Evolutionary conservation across 2,113 vertebrate species (phyloP), one percentile per base, ranked within the genome.

Genomic region (Leptodactylus fuscus): DNA sequence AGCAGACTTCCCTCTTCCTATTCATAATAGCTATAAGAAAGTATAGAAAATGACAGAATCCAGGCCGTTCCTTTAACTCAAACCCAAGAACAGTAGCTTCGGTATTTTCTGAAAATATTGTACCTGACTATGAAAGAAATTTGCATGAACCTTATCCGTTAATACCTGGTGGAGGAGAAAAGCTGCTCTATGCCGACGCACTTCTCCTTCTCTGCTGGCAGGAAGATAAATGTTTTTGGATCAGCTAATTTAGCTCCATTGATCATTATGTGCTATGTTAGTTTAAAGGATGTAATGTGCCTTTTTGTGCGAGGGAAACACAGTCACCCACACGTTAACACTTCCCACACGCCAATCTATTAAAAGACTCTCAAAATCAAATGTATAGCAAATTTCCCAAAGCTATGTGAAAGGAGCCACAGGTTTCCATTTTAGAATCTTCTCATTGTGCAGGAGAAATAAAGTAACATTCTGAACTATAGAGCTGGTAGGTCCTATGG

Each of bases 241-340:
- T 78, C 76, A 69, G 60, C 65, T 71, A 32, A 85, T 85, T 79
- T 79, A 32, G n/a, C 69, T 78, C 27, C 60, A 44, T 79, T 85
- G 44, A 79, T 41, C 6, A 55, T 69, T 80, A 70, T 55, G 67
- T 44, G n/a, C 60, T 55, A 62, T 29, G 51, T 36, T 53, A 36
- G 48, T 78, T 85, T 85, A 41, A 53, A 85, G 62, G 48, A 79
- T 79, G 34, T 38, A 58, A 78, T 80, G 36, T 75, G 76, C 55
- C 46, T 79, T 49, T 85, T 80, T 74, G 38, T 74, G 81, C 41
- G 70, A 34, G 46, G 62, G 71, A 79, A 85, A 48, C 75, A 85
- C 62, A 55, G 69, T 85, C 83, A 49, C 75, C 83, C 83, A 77
- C 48, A 60, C 75, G 70, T 70, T 80, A 85, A 85, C 83, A 85